These are phyloP conservation scores for Augiades crinisus DNA, from an alignment of 2,888 invertebrate species.

Conservation along the genomic window DNA sequence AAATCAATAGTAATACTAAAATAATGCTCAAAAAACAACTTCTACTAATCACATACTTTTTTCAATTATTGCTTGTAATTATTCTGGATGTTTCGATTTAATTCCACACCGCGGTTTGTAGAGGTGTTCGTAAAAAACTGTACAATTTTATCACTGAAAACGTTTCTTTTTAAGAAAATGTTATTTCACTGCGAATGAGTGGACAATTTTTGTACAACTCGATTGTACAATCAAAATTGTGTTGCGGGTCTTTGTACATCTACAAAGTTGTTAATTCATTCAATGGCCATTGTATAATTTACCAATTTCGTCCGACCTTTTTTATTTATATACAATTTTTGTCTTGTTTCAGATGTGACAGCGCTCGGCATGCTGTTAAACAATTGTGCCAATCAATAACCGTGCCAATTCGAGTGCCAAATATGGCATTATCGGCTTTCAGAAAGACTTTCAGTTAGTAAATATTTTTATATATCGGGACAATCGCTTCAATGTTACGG, in stretches of 20 bases:
- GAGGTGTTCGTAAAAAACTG: too few relatives aligned
- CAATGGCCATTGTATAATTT: slow-evolving; percentile 1
- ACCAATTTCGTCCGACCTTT: not conserved
- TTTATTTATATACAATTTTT: slow-evolving; percentile 22
- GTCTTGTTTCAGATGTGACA: slow-evolving; percentile 70
- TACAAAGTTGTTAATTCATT: slow-evolving; percentile 4
- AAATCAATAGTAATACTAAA: too few relatives aligned
- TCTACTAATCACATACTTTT: too few relatives aligned
- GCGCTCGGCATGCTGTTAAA: slow-evolving; percentile 43
- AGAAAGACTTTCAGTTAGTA: slow-evolving; percentile 21
- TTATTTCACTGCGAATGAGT: not conserved
- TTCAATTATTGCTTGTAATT: too few relatives aligned
- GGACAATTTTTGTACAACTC: not conserved
- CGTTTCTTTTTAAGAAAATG: not conserved
- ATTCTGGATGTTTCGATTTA: too few relatives aligned
- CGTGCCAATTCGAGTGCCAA: slow-evolving; percentile 28
- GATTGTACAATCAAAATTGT: slow-evolving; percentile 4
- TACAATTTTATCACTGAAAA: too few relatives aligned
- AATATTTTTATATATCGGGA: slow-evolving; percentile 8
- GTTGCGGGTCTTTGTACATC: not conserved
- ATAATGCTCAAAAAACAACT: too few relatives aligned
- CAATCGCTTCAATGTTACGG: slow-evolving; percentile 60
- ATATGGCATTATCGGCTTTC: slow-evolving; percentile 13
- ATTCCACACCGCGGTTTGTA: too few relatives aligned
- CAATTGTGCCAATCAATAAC: slow-evolving; percentile 36